Conservation (phyloP, 1,140 invertebrate genomes). For the Bombus impatiens region DNA sequence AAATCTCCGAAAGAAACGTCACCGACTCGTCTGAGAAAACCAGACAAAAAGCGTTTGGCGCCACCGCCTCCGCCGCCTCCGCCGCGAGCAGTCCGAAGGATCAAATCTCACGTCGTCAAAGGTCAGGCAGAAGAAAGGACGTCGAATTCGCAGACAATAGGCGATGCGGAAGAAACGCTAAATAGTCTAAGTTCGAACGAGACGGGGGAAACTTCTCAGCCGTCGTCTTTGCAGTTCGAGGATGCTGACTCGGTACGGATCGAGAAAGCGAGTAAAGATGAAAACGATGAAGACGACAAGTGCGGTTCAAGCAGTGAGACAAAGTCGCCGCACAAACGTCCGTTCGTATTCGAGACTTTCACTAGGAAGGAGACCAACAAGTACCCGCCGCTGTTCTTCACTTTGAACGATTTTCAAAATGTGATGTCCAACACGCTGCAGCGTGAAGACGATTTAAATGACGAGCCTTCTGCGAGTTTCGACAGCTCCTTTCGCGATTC, state of each 20-base stretch:
- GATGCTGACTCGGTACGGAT: neutral
- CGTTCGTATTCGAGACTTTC: slow-evolving; percentile 25
- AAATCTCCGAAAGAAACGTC: slow-evolving; percentile 16
- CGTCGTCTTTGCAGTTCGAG: neutral
- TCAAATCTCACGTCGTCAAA: slow-evolving; percentile 12
- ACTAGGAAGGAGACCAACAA: slow-evolving; percentile 42
- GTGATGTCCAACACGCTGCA: slow-evolving; percentile 68
- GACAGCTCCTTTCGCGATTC: neutral
- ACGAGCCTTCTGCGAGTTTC: neutral
- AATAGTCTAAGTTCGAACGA: neutral
- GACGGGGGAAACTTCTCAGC: neutral
- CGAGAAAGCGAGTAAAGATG: neutral
- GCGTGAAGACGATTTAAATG: slow-evolving; percentile 22
- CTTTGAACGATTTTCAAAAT: slow-evolving; percentile 74
- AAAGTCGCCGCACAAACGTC: neutral
- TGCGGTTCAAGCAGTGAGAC: neutral
- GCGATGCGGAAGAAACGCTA: neutral
- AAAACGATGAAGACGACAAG: neutral
- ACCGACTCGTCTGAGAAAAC: slow-evolving; percentile 18
- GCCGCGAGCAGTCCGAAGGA: slow-evolving; percentile 52
- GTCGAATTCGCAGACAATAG: neutral
- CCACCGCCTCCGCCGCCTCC: slow-evolving; percentile 48
- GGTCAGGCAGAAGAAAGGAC: slow-evolving; percentile 4
- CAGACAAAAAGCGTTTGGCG: slow-evolving; percentile 62
- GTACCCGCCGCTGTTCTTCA: slow-evolving; percentile 75